Conservation (phyloP, 2,888 invertebrate genomes). For the Eristalis intricaria region DNA sequence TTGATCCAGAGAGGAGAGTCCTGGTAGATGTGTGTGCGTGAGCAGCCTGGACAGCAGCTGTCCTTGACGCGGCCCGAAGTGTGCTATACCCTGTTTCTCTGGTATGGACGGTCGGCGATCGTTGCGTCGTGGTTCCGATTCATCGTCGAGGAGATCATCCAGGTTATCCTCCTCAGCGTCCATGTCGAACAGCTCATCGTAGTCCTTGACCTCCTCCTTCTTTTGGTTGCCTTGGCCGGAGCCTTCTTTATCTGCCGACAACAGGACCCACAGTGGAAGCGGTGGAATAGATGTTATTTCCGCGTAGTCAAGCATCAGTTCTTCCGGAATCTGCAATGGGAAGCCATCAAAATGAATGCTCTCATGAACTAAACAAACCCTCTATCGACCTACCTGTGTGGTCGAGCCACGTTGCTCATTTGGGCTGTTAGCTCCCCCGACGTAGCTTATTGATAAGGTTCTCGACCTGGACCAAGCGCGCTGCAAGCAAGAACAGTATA, state of each 20-base stretch:
- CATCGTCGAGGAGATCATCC: slow-evolving; percentile 90
- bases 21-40: slow-evolving; percentile 97
- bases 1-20: slow-evolving; percentile 97
- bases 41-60: slow-evolving; percentile 93
- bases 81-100: slow-evolving; percentile 89
- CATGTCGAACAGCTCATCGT: slow-evolving; percentile 94
- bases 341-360: background rate
- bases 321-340: slow-evolving; percentile 87
- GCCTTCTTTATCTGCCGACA: slow-evolving; percentile 96
- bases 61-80: slow-evolving; percentile 93
- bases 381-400: slow-evolving; percentile 82
- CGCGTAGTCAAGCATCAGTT: slow-evolving; percentile 94
- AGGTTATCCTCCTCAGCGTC: slow-evolving; percentile 91
- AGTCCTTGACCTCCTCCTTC: slow-evolving; percentile 84
- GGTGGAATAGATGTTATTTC: slow-evolving; percentile 99
- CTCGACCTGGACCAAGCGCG: slow-evolving; percentile 94
- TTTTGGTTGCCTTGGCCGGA: slow-evolving; percentile 77
- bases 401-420: slow-evolving; percentile 89
- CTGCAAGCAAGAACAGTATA: slow-evolving; percentile 80
- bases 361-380: background rate
- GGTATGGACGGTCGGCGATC: slow-evolving; percentile 87
- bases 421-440: slow-evolving; percentile 89
- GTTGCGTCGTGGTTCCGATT: slow-evolving; percentile 85
- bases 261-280: slow-evolving; percentile 96
- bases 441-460: slow-evolving; percentile 93